Base-by-base conservation (phyloP, 1,140 invertebrate species). In the Pentalonia nigronervosa region DNA sequence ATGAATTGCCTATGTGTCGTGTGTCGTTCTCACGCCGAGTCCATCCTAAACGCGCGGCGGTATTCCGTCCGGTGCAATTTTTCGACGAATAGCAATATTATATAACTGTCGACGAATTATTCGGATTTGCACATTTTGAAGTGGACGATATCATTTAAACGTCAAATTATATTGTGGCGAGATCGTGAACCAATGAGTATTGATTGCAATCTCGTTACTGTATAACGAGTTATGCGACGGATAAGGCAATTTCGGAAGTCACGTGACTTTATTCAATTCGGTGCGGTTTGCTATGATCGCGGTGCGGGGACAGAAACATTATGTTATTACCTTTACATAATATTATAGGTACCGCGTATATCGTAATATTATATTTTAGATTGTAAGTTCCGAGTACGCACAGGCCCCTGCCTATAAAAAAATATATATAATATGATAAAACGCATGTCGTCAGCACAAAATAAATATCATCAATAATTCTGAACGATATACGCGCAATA, bases 391-490 rank as follows among this genome's bases (percentile, higher is more conserved):
- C 21, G 20, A 50, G 8, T 53, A 88, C 20, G n/a, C 50, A 17
- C 14, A 50, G 21, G 23, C 9, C 2, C 17, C 2, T 7, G n/a
- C 3, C 30, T 20, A n/a, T n/a, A n/a, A n/a, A n/a, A n/a, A n/a
- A n/a, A n/a, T n/a, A 67, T 50, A 50, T 50, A 3, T 50, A 50
- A 14, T n/a, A 67, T 67, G 60, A 14, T n/a, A 30, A 21, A 41
- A 50, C 36, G n/a, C 48, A 9, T 89, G 87, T 36, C 21, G 25
- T 67, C 25, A 25, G 36, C 53, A 87, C 30, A 36, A 89, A 56
- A 89, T 89, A 89, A 89, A 89, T 89, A 89, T 89, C 48, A 53
- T 89, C 87, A 53, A 89, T 53, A 89, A 56, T n/a, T 53, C 21
- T 36, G 36, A 89, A 89, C 21, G n/a, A 56, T 17, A 56, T 41